A percentile compares a stretch with the other conserved stretches of the same genome.
Evolutionary conservation across 2,797 vertebrate genomes (phyloP).

Genomic region (Acipenser transmontanus): DNA sequence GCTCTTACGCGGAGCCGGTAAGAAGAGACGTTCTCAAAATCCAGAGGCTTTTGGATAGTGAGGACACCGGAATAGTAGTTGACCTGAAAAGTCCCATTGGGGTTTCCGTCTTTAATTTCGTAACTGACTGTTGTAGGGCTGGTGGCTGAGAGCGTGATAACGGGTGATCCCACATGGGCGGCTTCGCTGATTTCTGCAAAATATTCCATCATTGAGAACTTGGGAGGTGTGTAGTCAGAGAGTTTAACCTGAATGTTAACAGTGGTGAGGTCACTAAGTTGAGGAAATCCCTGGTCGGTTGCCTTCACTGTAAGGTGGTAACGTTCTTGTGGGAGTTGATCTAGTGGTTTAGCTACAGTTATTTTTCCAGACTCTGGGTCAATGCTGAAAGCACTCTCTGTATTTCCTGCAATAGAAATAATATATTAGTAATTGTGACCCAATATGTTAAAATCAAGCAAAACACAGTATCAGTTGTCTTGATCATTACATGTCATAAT

Average conservation of each 20-base stretch:
- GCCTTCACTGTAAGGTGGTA: conserved; percentile 81
- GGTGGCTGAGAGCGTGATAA: conserved; percentile 67
- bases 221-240: conserved; percentile 74
- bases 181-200: conserved; percentile 82
- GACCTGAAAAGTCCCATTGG: conserved; percentile 71
- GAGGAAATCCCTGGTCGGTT: conserved; percentile 81
- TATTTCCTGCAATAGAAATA: conserved; percentile 66
- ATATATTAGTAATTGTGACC: background rate
- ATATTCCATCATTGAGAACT: conserved; percentile 75
- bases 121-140: conserved; percentile 78
- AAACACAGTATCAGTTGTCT: too few relatives aligned
- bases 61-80: conserved; percentile 80
- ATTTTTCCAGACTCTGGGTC: conserved; percentile 71
- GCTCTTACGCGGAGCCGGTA: conserved; percentile 77
- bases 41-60: conserved; percentile 64
- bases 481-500: too few relatives aligned
- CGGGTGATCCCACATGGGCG: conserved; percentile 58
- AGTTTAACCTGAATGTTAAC: conserved; percentile 64
- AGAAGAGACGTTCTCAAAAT: conserved; percentile 74
- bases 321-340: conserved; percentile 56
- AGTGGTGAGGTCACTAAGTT: conserved; percentile 69
- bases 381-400: conserved; percentile 73
- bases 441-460: too few relatives aligned
- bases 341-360: conserved; percentile 60
- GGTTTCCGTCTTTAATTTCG: conserved; percentile 76